Evolutionary conservation across 2,888 invertebrate species (phyloP), one percentile per base, ranked within the genome.

Genomic region (Odontocolon sp.): DNA sequence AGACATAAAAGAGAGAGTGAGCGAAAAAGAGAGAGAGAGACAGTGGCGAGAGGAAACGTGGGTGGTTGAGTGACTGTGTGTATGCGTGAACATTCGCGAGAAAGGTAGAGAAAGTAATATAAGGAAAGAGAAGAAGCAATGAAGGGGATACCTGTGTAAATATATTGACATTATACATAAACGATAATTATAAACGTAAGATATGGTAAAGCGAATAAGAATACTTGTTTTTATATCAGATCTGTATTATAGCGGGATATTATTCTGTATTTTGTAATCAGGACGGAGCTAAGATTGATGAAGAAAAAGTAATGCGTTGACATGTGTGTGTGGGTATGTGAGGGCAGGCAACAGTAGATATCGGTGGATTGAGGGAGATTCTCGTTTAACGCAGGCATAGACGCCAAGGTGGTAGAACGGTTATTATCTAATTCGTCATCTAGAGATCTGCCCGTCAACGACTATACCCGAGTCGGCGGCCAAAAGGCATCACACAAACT

Each of bases 221-320:
- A 88, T 86, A 88, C 86, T 89, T 89, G 88, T 89, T 89, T 89
- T 89, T 89, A 87, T 89, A 89, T 89, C 87, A 89, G 84, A 88
- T 86, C 86, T 89, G 89, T 89, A 89, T 88, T 87, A 89, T 89
- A 89, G 89, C 82, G 84, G 86, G 86, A 87, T 88, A 89, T 87
- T 88, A 89, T 87, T 87, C 87, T 88, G 89, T 89, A 89, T 89
- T 89, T 89, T 89, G 87, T 89, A 89, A 86, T 85, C 85, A 81
- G 82, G 74, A 84, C 82, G 82, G 80, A 82, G 82, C 77, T 79
- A 80, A 82, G 80, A 76, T 83, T 84, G 83, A 83, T 78, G 31
- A 18, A 16, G 8, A 52, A 59, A 64, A 28, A 40, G 33, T 54
- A 63, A 54, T 45, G 54, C 61, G 33, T 36, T 63, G 14, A 38